These are phyloP conservation scores for Popillia japonica DNA, from an alignment of 1,140 invertebrate species.

Conservation along the genomic window DNA sequence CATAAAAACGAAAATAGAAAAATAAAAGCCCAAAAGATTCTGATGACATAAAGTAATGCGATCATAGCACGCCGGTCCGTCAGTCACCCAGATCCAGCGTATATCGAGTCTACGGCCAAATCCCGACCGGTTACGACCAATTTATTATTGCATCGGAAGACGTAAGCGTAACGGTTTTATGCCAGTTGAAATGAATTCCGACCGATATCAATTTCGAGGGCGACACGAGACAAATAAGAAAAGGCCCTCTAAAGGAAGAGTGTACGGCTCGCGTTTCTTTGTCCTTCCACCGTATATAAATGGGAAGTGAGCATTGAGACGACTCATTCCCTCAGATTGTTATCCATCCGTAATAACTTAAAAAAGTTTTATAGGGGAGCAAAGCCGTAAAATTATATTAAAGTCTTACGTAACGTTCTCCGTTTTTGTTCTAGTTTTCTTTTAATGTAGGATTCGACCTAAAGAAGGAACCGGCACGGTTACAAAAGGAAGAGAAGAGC, in stretches of 20 bases:
- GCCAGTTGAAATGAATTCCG: slow-evolving; percentile 30
- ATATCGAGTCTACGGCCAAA: background rate
- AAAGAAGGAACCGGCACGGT: no score
- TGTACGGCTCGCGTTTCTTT: background rate
- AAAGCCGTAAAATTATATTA: slow-evolving; percentile 28
- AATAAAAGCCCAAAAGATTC: no score
- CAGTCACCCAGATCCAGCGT: no score
- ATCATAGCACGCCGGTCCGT: no score
- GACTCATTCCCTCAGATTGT: background rate
- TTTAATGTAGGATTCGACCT: background rate
- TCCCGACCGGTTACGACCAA: slow-evolving; percentile 25
- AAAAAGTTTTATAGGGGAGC: slow-evolving; percentile 1
- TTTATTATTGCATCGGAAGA: slow-evolving; percentile 22
- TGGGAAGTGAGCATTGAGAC: background rate
- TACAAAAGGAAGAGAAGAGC: no score
- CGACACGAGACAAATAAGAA: slow-evolving; percentile 21
- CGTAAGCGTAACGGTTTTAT: slow-evolving; percentile 25
- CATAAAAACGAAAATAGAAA: no score
- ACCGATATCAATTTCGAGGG: slow-evolving; percentile 18
- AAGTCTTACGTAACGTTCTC: background rate
- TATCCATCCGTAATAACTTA: slow-evolving; percentile 29
- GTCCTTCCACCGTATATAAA: background rate
- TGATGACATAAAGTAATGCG: no score
- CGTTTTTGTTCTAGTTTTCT: background rate
- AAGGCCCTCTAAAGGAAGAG: background rate